Conservation (phyloP, 2,888 invertebrate genomes). For the Phalangium opilio region DNA sequence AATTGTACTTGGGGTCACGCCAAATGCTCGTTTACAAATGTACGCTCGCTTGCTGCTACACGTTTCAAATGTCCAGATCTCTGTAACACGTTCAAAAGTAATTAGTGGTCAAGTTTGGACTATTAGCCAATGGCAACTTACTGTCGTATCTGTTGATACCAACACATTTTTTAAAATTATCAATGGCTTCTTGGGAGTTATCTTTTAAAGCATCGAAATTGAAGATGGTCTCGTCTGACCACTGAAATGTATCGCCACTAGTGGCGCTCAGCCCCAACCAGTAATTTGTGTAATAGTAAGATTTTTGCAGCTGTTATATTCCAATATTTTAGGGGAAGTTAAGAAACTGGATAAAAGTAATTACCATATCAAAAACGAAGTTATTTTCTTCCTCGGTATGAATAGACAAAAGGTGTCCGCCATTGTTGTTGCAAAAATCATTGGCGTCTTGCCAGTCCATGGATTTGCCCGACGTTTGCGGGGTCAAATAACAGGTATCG, state of each 20-base stretch:
- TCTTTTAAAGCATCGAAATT: background rate
- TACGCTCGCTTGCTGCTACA: too few species aligned
- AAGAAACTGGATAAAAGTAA: background rate
- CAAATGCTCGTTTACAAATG: too few species aligned
- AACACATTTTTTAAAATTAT: too few species aligned
- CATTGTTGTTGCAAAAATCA: slow-evolving; percentile 10
- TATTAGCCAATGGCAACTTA: too few species aligned
- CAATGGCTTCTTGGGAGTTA: too few species aligned
- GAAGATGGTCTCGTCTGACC: slow-evolving; percentile 8
- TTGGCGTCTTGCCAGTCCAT: slow-evolving; percentile 12
- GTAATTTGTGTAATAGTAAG: background rate
- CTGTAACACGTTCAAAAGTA: too few species aligned
- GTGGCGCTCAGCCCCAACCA: slow-evolving; percentile 5
- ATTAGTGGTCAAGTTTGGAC: too few species aligned
- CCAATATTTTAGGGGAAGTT: too few species aligned
- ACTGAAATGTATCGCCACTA: slow-evolving; percentile 6
- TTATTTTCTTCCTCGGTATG: slow-evolving; percentile 12
- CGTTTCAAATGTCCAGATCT: too few species aligned
- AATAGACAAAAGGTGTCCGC: slow-evolving; percentile 9
- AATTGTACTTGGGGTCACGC: too few species aligned
- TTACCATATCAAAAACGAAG: slow-evolving; percentile 9
- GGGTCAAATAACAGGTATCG: background rate
- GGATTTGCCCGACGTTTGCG: background rate
- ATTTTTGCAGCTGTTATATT: too few species aligned
- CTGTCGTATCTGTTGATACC: too few species aligned